These are phyloP conservation scores for Phymorhynchus buccinoides DNA, from an alignment of 1,140 invertebrate species.

Conservation along the genomic window DNA sequence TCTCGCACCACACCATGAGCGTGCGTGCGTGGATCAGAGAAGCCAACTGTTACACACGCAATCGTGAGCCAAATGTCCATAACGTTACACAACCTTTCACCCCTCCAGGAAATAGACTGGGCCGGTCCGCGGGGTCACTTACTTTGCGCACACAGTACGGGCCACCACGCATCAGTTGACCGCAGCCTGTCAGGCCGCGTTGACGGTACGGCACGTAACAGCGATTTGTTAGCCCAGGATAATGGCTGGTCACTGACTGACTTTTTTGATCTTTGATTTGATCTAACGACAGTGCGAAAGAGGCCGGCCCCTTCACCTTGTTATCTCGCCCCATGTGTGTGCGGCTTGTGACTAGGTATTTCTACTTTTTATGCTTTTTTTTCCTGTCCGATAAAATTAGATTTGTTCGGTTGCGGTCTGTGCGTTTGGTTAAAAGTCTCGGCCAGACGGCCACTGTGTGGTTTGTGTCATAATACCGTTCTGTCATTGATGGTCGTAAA, in stretches of 20 bases:
- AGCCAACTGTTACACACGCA: constrained; percentile 40
- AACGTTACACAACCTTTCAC: constrained; percentile 60
- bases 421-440: neutral
- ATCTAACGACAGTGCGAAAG: neutral
- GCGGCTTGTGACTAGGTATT: constrained; percentile 13
- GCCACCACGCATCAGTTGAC: constrained; percentile 65
- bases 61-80: constrained; percentile 54
- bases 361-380: neutral
- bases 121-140: constrained; percentile 63
- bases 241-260: constrained; percentile 1
- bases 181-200: constrained; percentile 58
- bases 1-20: neutral
- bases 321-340: constrained; percentile 6
- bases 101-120: constrained; percentile 60
- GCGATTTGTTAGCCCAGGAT: neutral
- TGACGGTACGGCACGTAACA: constrained; percentile 51
- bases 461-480: neutral
- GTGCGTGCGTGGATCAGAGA: constrained; percentile 22
- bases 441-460: neutral
- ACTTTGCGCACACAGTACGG: constrained; percentile 61
- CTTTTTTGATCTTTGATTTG: constrained; percentile 30
- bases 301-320: neutral
- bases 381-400: neutral
- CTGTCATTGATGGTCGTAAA: neutral
- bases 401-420: neutral